Percentiles rank a stretch among this genome's conserved stretches.
Evolutionary conservation across 2,113 vertebrate genomes (phyloP).

Genomic region (Blennius ocellaris): DNA sequence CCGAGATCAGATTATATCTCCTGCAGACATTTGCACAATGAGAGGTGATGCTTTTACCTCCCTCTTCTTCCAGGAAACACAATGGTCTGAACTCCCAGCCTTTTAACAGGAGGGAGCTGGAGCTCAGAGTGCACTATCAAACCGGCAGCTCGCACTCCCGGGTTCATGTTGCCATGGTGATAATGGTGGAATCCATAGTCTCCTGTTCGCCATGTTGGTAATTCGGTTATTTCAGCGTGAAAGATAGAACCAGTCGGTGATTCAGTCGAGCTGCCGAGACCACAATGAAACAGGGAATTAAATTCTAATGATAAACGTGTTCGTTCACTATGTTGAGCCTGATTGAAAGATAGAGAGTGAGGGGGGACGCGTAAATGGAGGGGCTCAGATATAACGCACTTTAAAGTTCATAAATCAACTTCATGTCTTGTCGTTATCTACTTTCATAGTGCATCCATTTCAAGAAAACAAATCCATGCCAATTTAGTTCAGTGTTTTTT

Average conservation of each 20-base stretch:
- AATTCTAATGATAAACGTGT: slow-evolving; percentile 59
- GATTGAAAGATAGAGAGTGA: slow-evolving; percentile 61
- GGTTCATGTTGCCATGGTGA: slow-evolving; percentile 78
- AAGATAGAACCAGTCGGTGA: slow-evolving; percentile 48
- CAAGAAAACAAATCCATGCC: not conserved
- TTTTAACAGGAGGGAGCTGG: slow-evolving; percentile 53
- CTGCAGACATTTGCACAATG: slow-evolving; percentile 30
- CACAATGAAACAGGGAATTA: slow-evolving; percentile 63
- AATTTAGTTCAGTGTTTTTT: slow-evolving; percentile 1
- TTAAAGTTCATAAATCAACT: slow-evolving; percentile 42
- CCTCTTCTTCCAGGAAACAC: slow-evolving; percentile 53
- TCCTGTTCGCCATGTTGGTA: slow-evolving; percentile 56
- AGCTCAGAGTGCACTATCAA: slow-evolving; percentile 69
- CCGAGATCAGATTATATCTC: slow-evolving; percentile 40
- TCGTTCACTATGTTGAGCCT: slow-evolving; percentile 31
- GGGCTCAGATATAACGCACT: slow-evolving; percentile 32
- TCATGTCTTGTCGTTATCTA: slow-evolving; percentile 24
- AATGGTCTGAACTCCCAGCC: slow-evolving; percentile 57
- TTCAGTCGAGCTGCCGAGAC: slow-evolving; percentile 38
- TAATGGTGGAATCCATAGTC: slow-evolving; percentile 69
- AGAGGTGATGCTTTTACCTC: slow-evolving; percentile 26
- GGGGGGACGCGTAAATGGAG: slow-evolving; percentile 38
- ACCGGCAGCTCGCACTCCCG: slow-evolving; percentile 43
- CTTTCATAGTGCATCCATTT: not conserved
- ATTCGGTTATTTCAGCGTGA: slow-evolving; percentile 71